Evolutionary conservation across 2,888 invertebrate genomes (phyloP), one percentile per base, ranked within the genome.

Genomic region (Argyresthia goedartella): DNA sequence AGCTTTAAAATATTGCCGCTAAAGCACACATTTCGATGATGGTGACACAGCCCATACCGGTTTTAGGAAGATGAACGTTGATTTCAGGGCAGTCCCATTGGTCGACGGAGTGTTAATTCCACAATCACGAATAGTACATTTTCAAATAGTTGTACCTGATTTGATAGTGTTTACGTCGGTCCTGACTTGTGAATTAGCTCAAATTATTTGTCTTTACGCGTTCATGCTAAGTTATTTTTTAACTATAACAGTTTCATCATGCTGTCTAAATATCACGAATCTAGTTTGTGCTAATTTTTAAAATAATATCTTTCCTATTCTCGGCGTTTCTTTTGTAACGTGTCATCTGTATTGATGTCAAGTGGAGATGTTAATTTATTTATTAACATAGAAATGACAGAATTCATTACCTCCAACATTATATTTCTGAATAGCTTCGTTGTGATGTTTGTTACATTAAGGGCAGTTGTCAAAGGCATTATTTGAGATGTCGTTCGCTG

Each of bases 181-280:
- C 65, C 67, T 66, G 61, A 77, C 74, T 67, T 78, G 81, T 78
- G 66, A 81, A 82, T 81, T 81, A 72, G 67, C 66, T 74, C 76
- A 74, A 71, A 71, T 75, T 82, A 76, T 82, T 82, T 81, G 80
- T 79, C 74, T 79, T 81, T 70, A 76, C 76, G 66, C 60, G 65
- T 59, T 63, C 61, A 68, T 72, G 81, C 73, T 81, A 82, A 81
- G 74, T 74, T 71, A 72, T 78, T 77, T 81, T 81, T 80, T 77
- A 73, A 72, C 73, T 73, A 78, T 79, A 81, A 80, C 81, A 74
- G 77, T 81, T 80, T 79, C 78, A 80, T 79, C 78, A 77, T 79
- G 69, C 66, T 67, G 71, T 71, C 69, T 76, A 76, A 80, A 79
- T 73, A 76, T 74, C 73, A 73, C 72, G 73, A 71, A 63, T 62